A percentile compares a stretch with the other conserved stretches of the same genome.
These are phyloP conservation scores for Drosophila serrata DNA, from an alignment of 1,140 invertebrate genomes.

Conservation along the genomic window DNA sequence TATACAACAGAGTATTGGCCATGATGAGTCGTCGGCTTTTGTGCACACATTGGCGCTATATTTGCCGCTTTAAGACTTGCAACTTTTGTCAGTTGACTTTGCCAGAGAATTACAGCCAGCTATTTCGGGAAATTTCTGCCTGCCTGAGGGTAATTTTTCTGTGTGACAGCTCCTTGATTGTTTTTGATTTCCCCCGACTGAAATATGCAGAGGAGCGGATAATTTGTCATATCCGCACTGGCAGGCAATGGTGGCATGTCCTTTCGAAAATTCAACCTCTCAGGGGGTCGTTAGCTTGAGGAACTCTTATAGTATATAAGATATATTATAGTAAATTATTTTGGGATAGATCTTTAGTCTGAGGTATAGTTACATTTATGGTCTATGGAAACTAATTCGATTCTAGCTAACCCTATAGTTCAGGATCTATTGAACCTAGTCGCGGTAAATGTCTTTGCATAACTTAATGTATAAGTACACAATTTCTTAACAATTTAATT, in stretches of 20 bases:
- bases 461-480: not conserved
- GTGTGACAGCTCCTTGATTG: conserved; percentile 12
- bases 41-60: conserved; percentile 8
- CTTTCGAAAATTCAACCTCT: not conserved
- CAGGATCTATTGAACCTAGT: not conserved
- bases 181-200: conserved; percentile 11
- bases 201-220: conserved; percentile 3
- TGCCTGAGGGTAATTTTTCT: conserved; percentile 15
- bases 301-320: not conserved
- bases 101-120: conserved; percentile 2
- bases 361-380: not conserved
- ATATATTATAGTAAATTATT: not conserved
- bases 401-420: not conserved
- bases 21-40: conserved; percentile 7
- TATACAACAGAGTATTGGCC: conserved; percentile 16
- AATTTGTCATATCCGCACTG: conserved; percentile 15
- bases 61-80: conserved; percentile 11
- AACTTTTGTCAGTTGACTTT: conserved; percentile 15
- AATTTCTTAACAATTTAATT: not conserved
- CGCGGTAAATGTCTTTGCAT: not conserved
- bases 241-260: conserved; percentile 9
- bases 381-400: not conserved
- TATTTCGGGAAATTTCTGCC: conserved; percentile 8
- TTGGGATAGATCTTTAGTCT: not conserved
- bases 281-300: not conserved